Evolutionary conservation across 1,140 invertebrate species (phyloP).

Genomic region (Parasteatoda tepidariorum): DNA sequence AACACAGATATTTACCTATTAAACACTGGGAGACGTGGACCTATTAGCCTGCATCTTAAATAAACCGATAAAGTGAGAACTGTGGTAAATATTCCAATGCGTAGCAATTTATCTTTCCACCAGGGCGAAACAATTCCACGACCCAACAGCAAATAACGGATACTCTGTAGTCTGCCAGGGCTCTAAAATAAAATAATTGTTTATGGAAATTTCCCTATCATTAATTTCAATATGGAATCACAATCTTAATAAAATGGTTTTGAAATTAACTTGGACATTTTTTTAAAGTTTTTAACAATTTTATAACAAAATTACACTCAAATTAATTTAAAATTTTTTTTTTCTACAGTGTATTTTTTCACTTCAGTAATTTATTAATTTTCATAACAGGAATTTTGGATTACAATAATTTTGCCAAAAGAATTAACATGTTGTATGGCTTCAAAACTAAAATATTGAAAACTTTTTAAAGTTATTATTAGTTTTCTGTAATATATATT

Average conservation of each 20-base stretch:
- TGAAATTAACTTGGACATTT: neutral
- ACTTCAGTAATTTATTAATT: no score
- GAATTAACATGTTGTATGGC: no score
- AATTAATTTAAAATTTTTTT: no score
- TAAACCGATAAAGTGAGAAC: conserved; percentile 69
- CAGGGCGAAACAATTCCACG: conserved; percentile 76
- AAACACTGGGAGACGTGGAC: conserved; percentile 65
- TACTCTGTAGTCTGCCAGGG: conserved; percentile 9
- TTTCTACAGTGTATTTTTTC: no score
- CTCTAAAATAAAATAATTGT: conserved; percentile 3
- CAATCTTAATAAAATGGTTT: neutral
- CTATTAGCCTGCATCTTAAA: conserved; percentile 66
- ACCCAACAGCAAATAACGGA: conserved; percentile 71
- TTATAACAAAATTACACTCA: no score
- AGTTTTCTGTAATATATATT: no score
- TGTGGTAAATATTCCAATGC: conserved; percentile 80
- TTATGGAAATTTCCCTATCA: neutral
- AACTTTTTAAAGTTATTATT: no score
- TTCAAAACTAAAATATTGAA: no score
- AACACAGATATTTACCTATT: conserved; percentile 79
- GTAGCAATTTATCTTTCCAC: conserved; percentile 80
- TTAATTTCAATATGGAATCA: neutral
- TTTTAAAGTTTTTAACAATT: no score
- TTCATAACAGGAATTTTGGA: no score
- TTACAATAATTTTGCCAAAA: no score